Conservation (phyloP, 2,888 invertebrate genomes). For the Drosophila nr. perissopoda region DNA sequence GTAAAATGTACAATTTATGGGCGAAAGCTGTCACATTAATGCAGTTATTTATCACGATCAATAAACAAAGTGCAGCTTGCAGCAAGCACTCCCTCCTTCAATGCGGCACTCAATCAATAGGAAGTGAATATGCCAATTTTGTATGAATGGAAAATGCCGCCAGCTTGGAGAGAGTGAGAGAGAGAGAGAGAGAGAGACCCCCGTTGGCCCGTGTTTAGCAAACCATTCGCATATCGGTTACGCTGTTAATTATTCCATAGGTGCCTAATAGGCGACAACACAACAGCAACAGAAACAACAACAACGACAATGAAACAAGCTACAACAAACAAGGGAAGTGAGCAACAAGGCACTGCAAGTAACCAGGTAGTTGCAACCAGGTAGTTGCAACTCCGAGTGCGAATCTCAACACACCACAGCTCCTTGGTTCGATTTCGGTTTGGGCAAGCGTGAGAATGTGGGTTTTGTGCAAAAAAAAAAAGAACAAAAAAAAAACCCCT, state of each 20-base stretch:
- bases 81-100: constrained; percentile 48
- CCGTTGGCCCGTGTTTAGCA: constrained; percentile 7
- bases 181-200: not conserved
- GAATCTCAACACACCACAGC: constrained; percentile 38
- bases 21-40: constrained; percentile 74
- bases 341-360: constrained; percentile 33
- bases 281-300: constrained; percentile 21
- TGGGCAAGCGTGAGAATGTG: constrained; percentile 65
- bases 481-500: not conserved
- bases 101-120: constrained; percentile 55
- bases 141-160: constrained; percentile 27
- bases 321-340: constrained; percentile 52
- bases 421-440: constrained; percentile 37
- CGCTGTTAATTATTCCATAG: constrained; percentile 75
- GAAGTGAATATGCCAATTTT: constrained; percentile 68
- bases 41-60: constrained; percentile 76
- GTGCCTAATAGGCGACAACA: constrained; percentile 62
- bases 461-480: constrained; percentile 25
- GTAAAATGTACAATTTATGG: constrained; percentile 66
- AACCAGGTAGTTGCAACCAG: constrained; percentile 32
- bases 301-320: constrained; percentile 21
- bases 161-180: constrained; percentile 13
- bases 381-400: constrained; percentile 17
- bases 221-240: constrained; percentile 65
- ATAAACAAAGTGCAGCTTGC: constrained; percentile 44